Conservation (phyloP, 2,797 vertebrate genomes). For the Ispidina picta region DNA sequence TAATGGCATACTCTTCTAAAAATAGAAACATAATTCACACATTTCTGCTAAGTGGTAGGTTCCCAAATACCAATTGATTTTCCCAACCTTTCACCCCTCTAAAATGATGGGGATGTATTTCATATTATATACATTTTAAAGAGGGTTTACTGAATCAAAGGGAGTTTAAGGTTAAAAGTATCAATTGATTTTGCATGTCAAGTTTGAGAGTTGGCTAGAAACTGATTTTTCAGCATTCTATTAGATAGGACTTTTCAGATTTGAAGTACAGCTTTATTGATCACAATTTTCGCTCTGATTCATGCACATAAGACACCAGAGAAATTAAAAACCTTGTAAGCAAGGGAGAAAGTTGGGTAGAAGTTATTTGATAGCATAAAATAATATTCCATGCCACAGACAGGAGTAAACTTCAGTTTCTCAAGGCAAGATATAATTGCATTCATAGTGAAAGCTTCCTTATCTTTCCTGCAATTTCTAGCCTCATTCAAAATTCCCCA, state of each 20-base stretch:
- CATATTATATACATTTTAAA: neutral
- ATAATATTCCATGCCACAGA: neutral
- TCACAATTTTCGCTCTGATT: neutral
- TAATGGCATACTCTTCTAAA: neutral
- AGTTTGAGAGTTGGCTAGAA: neutral
- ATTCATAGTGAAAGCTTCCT: neutral
- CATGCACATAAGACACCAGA: neutral
- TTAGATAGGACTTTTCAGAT: neutral
- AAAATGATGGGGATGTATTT: neutral
- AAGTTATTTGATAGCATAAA: neutral
- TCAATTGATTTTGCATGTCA: neutral
- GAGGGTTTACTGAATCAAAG: neutral
- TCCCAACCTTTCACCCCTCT: neutral
- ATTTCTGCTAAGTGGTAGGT: neutral
- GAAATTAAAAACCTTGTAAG: neutral
- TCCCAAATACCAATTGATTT: slow-evolving; percentile 31
- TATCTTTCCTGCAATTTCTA: neutral
- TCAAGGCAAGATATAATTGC: neutral
- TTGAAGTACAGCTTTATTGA: neutral
- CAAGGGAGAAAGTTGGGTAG: neutral
- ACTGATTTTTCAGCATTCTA: neutral
- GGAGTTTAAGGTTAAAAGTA: slow-evolving; percentile 2
- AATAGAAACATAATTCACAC: neutral
- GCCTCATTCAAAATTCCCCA: neutral
- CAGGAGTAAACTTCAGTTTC: neutral